phyloP scores from a whole-genome alignment of 2,888 invertebrate genomes.

The Hololepta plana region DNA sequence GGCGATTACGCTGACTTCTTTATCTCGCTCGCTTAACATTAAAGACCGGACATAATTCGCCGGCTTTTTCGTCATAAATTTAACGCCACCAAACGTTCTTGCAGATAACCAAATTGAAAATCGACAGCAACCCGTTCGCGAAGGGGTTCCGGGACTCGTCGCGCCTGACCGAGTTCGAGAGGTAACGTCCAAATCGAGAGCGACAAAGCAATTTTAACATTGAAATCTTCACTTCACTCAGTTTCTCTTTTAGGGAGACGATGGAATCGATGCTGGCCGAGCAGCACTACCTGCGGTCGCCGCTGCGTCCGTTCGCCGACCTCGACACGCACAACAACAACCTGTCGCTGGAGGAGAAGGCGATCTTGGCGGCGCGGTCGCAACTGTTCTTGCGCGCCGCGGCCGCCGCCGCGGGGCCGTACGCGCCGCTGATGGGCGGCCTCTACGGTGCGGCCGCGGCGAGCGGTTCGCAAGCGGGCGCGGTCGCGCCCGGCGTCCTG shows the following conservation, averaged over 20 bases:
- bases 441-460: constrained; percentile 26
- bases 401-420: constrained; percentile 40
- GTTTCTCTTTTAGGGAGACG: constrained; percentile 51
- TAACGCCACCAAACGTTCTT: no score
- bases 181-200: constrained; percentile 7
- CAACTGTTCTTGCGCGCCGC: constrained; percentile 55
- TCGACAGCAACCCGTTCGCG: constrained; percentile 72
- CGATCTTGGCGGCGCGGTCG: constrained; percentile 56
- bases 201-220: constrained; percentile 2
- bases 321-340: constrained; percentile 54
- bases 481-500: constrained; percentile 32
- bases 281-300: constrained; percentile 65
- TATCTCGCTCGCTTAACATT: no score
- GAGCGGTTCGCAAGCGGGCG: constrained; percentile 5
- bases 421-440: constrained; percentile 34
- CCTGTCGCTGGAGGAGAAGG: constrained; percentile 58
- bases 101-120: constrained; percentile 51
- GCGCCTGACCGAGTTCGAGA: constrained; percentile 47
- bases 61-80: no score
- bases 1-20: no score
- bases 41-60: no score
- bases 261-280: constrained; percentile 81
- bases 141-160: constrained; percentile 72
- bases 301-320: constrained; percentile 54
- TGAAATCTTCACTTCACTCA: constrained; percentile 3